These are phyloP conservation scores for Lymantria monacha DNA, from an alignment of 2,888 invertebrate genomes.

Conservation along the genomic window DNA sequence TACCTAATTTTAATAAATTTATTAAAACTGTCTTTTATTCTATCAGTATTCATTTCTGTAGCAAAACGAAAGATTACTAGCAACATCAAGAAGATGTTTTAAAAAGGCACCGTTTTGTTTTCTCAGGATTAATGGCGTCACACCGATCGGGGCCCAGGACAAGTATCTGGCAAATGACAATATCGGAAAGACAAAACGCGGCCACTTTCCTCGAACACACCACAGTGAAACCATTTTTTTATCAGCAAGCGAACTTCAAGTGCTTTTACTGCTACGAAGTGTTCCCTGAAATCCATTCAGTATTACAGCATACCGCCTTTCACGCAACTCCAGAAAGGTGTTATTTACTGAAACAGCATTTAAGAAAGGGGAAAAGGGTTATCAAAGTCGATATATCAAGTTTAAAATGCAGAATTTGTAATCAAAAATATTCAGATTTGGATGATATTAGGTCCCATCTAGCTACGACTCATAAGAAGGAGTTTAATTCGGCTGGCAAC, in stretches of 20 bases:
- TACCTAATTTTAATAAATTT: too few species aligned
- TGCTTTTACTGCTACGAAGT: conserved; percentile 72
- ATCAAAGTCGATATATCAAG: conserved; percentile 73
- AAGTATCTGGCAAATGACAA: conserved; percentile 76
- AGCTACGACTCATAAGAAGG: conserved; percentile 53
- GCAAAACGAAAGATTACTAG: not conserved
- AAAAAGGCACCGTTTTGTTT: conserved; percentile 32
- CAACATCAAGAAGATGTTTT: conserved; percentile 10
- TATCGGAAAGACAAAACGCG: conserved; percentile 70
- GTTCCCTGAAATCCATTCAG: conserved; percentile 65
- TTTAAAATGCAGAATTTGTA: conserved; percentile 65
- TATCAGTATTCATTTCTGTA: too few species aligned
- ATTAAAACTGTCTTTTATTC: too few species aligned
- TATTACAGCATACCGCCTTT: conserved; percentile 53
- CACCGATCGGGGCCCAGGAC: conserved; percentile 55
- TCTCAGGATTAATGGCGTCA: conserved; percentile 35
- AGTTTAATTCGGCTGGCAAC: conserved; percentile 70
- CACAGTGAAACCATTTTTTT: conserved; percentile 68
- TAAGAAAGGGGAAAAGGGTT: conserved; percentile 68
- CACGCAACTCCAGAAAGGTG: conserved; percentile 57
- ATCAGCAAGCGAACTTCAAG: conserved; percentile 73
- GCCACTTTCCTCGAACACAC: conserved; percentile 68
- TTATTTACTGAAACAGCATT: conserved; percentile 57
- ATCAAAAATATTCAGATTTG: conserved; percentile 61
- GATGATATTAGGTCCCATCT: conserved; percentile 67